Evolutionary conservation across 1,140 invertebrate species (phyloP).

Genomic region (Hylaeus anthracinus): DNA sequence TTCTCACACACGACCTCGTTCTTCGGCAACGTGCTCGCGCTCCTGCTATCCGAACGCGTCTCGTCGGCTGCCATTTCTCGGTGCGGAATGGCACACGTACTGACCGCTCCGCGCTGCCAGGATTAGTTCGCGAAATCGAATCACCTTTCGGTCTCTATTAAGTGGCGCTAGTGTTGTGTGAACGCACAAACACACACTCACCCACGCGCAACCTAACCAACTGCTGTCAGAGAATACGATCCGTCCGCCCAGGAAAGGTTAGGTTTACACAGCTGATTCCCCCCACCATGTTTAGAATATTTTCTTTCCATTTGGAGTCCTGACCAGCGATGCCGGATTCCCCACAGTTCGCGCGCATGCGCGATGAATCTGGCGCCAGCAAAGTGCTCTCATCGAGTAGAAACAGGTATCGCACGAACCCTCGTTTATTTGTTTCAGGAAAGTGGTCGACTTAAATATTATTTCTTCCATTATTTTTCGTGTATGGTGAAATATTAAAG

Average conservation of each 20-base stretch:
- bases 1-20: conserved; percentile 51
- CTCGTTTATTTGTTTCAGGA: no score
- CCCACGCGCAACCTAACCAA: background rate
- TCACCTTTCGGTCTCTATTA: conserved; percentile 54
- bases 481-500: no score
- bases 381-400: no score
- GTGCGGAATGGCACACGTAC: conserved; percentile 71
- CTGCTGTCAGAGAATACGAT: background rate
- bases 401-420: no score
- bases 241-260: conserved; percentile 31
- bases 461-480: no score
- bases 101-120: conserved; percentile 59
- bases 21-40: conserved; percentile 59
- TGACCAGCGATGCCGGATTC: background rate
- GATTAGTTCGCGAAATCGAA: conserved; percentile 69
- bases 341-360: no score
- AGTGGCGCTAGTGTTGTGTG: conserved; percentile 64
- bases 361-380: no score
- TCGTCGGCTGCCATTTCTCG: conserved; percentile 77
- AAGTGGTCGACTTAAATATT: no score
- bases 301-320: background rate
- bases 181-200: conserved; percentile 10
- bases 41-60: conserved; percentile 52
- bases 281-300: conserved; percentile 10
- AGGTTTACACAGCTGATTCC: conserved; percentile 63